Base-by-base conservation (phyloP, 1,140 invertebrate genomes). In the Physella acuta region DNA sequence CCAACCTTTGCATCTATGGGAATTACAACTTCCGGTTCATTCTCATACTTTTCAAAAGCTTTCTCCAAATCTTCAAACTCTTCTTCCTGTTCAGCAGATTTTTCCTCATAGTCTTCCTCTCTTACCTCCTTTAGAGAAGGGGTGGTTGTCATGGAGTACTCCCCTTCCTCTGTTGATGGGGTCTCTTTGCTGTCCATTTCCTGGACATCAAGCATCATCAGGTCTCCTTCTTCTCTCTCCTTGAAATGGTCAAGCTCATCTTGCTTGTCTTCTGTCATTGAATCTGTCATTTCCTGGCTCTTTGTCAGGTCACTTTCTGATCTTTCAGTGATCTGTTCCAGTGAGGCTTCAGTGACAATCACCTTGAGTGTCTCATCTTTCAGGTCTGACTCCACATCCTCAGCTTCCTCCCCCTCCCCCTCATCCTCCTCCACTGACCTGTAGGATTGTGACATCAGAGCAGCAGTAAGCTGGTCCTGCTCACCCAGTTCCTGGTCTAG, bases 231-330 rank as follows among this genome's bases (percentile, higher is more conserved):
- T 62, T 44, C 62, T 24, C 58, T 61, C 4, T 62, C 16, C 28
- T 61, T 33, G 16, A 62, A 1, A 28, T 70, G 58, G 55, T 61
- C 53, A 16, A 56, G 33, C 28, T 53, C 33, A 17, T 28, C n/a
- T 20, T 70, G n/a, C 36, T 24, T 49, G 61, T 39, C 58, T 37
- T 73, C 63, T 56, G 51, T 2, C 62, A 67, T 51, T 8, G 44
- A 37, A 56, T 60, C 58, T n/a, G n/a, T n/a, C n/a, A 37, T 36
- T n/a, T 79, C 74, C 67, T 84, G 69, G 49, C 51, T 64, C 44
- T 56, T 33, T 8, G 36, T 52, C 33, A 58, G 3, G 2, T 71
- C 69, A 58, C 59, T 71, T 17, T 64, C 69, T 39, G 31, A 20
- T 44, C 14, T 20, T 59, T 63, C 62, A 30, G 31, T 1, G 26